Evolutionary conservation across 2,113 vertebrate species (phyloP).

Genomic region (Sardina pilchardus): DNA sequence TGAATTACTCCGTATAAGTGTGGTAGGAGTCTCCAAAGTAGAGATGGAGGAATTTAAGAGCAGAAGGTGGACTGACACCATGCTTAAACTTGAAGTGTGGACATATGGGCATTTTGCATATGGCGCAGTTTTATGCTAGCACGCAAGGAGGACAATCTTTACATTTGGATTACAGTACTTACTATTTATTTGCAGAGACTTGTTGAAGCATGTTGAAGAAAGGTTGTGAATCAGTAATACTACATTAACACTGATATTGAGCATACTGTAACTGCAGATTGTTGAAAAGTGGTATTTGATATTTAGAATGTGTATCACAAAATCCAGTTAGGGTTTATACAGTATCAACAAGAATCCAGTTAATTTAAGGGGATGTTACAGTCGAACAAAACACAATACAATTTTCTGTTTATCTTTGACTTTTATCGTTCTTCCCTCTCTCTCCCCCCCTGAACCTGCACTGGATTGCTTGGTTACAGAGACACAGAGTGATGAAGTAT

Average conservation of each 20-base stretch:
- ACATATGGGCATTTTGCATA: slow-evolving; percentile 16
- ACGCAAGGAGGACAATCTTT: neutral
- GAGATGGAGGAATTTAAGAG: slow-evolving; percentile 34
- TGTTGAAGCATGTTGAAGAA: neutral
- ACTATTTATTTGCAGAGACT: neutral
- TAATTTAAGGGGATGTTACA: neutral
- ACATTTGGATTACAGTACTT: neutral
- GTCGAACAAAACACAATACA: neutral
- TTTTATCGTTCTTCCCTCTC: neutral
- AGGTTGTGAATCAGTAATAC: neutral
- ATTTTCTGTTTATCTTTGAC: slow-evolving; percentile 5
- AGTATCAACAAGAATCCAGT: neutral
- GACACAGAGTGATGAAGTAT: slow-evolving; percentile 11
- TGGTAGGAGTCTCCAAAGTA: neutral
- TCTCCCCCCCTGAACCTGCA: neutral
- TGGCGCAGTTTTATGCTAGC: neutral
- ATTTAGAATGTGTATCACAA: too few relatives aligned
- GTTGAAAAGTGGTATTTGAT: neutral
- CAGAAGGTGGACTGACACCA: slow-evolving; percentile 34
- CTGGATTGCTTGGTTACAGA: slow-evolving; percentile 22
- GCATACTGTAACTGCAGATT: neutral
- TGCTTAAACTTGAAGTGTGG: neutral
- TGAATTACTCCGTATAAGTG: neutral
- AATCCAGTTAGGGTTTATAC: too few relatives aligned
- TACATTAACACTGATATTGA: neutral